Evolutionary conservation across 37 sponge, comb jelly and placozoan species (phyloP).

Genomic region (Tethya wilhelma): DNA sequence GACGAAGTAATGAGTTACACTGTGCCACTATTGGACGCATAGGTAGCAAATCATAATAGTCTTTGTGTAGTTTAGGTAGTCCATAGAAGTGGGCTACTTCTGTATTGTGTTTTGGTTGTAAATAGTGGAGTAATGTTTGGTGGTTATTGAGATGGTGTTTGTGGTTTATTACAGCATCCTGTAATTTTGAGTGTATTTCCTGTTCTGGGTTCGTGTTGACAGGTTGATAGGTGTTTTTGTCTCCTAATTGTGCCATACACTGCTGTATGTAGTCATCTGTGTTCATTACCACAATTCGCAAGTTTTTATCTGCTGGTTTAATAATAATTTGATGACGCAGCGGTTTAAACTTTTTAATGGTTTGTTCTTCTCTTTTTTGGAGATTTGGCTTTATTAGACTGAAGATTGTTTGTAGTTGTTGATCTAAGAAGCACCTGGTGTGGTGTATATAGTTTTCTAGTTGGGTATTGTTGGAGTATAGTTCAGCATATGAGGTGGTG

Average conservation of each 20-base stretch:
- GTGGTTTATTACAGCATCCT: neutral
- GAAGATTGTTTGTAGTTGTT: neutral
- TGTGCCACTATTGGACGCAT: conserved; percentile 23
- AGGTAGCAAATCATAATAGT: neutral
- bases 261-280: conserved; percentile 12
- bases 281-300: too few relatives aligned
- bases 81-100: conserved; percentile 15
- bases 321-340: neutral
- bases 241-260: neutral
- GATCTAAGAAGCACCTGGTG: neutral
- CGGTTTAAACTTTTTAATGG: neutral
- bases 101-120: neutral
- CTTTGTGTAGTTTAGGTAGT: conserved; percentile 10
- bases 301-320: too few relatives aligned
- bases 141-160: neutral
- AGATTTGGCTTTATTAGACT: neutral
- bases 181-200: conserved; percentile 30
- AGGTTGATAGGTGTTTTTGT: conserved; percentile 4
- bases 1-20: neutral
- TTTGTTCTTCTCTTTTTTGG: neutral
- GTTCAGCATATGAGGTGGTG: too few relatives aligned
- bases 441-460: neutral
- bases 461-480: too few relatives aligned
- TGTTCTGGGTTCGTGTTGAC: conserved; percentile 62
- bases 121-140: neutral